Evolutionary conservation across 2,113 vertebrate genomes (phyloP), one percentile per base, ranked within the genome.

Genomic region (Gavia stellata): DNA sequence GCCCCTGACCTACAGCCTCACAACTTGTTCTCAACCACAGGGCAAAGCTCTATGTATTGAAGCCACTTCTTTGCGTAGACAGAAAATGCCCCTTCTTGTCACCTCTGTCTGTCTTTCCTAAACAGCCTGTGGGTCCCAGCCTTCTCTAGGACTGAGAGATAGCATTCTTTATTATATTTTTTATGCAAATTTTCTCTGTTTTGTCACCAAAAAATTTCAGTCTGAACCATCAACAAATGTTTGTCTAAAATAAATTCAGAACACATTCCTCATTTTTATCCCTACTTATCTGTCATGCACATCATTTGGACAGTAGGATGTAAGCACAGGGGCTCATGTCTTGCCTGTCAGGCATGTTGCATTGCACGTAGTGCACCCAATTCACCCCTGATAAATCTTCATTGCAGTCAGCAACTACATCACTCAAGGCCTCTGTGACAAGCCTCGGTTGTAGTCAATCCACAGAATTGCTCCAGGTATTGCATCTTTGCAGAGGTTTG

Each of bases 371-470:
- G 25, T 26, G 56, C 44, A 63, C 56, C 42, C 45, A 86, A 86
- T 68, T 79, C 56, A 65, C 7, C 34, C 68, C 38, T 84, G 77
- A 88, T 92, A 91, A 95, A 94, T 93, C 85, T 93, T 96, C 28
- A 24, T 0, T 10, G 66, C 31, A 79, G 73, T 65, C 88, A 91
- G 65, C 47, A 65, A 2, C 61, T 61, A 24, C 34, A 63, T 92
- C 5, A 23, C 36, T 89, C 84, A 80, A n/a, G 49, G 58, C 12
- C 52, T 84, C 52, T 59, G 50, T 68, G 79, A 86, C 78, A 85
- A 84, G 38, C 38, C 79, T 92, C 67, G 52, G 17, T 31, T 92
- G 65, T 44, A 96, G 75, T 66, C 78, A 95, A 44, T 34, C 67
- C 26, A 47, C 44, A 56, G 61, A 83, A 88, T 36, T 77, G n/a